Conservation (phyloP, 2,113 vertebrate species). For the Rattus norvegicus region DNA sequence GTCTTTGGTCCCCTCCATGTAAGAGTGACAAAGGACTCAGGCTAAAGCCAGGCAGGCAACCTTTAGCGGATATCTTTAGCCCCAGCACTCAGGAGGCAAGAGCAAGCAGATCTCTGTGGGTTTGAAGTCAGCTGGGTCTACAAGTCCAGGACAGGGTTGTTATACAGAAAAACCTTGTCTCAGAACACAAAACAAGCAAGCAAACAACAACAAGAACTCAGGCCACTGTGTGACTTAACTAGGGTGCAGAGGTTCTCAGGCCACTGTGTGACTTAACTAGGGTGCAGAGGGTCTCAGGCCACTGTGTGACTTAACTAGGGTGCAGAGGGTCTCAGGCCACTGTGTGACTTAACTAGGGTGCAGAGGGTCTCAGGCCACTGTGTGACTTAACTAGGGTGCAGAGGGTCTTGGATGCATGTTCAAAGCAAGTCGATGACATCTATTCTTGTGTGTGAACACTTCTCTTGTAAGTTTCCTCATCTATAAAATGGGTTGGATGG, state of each 20-base stretch:
- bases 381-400: not conserved
- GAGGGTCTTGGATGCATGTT: not conserved
- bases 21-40: not conserved
- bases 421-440: not conserved
- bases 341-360: not conserved
- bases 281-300: not conserved
- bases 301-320: not conserved
- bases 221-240: not conserved
- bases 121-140: not conserved
- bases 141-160: not conserved
- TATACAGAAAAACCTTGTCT: not conserved
- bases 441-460: not conserved
- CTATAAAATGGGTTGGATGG: not conserved
- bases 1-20: not conserved
- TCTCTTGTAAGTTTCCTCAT: not conserved
- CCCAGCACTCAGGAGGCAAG: not conserved
- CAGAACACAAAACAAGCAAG: not conserved
- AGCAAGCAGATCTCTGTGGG: not conserved
- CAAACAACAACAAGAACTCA: not conserved
- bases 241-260: not conserved
- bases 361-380: not conserved
- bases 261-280: not conserved
- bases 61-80: not conserved
- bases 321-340: not conserved
- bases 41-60: not conserved